A percentile compares a stretch with the other conserved stretches of the same genome.
Conservation (phyloP, 2,113 vertebrate species). For the Mormyrus iriodes region DNA sequence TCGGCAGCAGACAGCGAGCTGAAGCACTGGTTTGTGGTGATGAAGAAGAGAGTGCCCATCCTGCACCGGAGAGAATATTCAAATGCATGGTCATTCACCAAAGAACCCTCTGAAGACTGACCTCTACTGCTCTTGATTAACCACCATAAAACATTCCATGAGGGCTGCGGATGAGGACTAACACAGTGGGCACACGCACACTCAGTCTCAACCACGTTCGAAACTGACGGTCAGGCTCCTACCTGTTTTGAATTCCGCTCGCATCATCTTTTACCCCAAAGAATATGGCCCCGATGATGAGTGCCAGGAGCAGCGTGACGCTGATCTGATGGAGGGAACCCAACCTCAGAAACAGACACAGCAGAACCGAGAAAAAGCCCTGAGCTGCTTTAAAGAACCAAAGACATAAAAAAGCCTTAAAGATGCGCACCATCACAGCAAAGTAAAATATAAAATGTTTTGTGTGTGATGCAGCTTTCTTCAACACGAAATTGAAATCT, state of each 20-base stretch:
- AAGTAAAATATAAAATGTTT: background rate
- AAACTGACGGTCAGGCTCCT: background rate
- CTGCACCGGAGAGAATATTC: slow-evolving; percentile 48
- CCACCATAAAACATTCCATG: background rate
- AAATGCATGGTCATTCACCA: background rate
- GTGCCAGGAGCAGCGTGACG: slow-evolving; percentile 65
- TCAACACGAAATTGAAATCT: no score
- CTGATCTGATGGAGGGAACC: slow-evolving; percentile 52
- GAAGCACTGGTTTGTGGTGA: slow-evolving; percentile 89
- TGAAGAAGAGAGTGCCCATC: slow-evolving; percentile 81
- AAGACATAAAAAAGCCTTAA: background rate
- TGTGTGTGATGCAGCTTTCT: background rate
- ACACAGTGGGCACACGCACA: background rate
- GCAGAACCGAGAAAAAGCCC: background rate
- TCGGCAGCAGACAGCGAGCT: slow-evolving; percentile 75
- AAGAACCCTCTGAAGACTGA: background rate
- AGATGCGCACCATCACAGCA: background rate
- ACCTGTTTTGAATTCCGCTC: slow-evolving; percentile 84
- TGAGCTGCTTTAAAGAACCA: background rate
- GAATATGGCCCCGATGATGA: slow-evolving; percentile 78
- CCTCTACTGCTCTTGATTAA: background rate
- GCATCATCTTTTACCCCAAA: slow-evolving; percentile 57
- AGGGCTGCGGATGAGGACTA: background rate
- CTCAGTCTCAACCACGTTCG: background rate
- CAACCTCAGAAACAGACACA: background rate